Conservation (phyloP, 2,113 vertebrate genomes). For the Nettapus auritus region DNA sequence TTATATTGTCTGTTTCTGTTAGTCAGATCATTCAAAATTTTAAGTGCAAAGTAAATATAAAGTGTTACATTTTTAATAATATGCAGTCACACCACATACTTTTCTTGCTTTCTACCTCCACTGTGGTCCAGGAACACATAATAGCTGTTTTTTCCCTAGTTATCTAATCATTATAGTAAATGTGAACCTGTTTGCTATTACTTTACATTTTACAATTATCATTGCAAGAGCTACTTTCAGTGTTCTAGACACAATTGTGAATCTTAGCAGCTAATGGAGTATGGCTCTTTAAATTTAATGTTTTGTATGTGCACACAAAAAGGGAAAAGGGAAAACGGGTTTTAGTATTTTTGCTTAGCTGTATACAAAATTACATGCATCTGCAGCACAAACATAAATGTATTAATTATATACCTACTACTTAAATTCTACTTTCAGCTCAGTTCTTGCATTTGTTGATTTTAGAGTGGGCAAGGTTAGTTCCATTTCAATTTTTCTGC, state of each 20-base stretch:
- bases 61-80: slow-evolving; percentile 71
- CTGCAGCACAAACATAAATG: slow-evolving; percentile 48
- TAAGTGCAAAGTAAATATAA: slow-evolving; percentile 76
- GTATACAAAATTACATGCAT: slow-evolving; percentile 51
- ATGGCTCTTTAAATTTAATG: slow-evolving; percentile 64
- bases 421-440: neutral
- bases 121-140: slow-evolving; percentile 73
- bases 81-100: slow-evolving; percentile 41
- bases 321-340: slow-evolving; percentile 46
- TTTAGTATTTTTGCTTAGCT: slow-evolving; percentile 62
- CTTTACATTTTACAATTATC: slow-evolving; percentile 75
- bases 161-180: slow-evolving; percentile 77
- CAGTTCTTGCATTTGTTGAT: neutral
- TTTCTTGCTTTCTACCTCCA: slow-evolving; percentile 68
- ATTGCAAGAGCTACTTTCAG: slow-evolving; percentile 65
- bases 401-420: slow-evolving; percentile 14
- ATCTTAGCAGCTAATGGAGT: slow-evolving; percentile 65
- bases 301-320: slow-evolving; percentile 46
- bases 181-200: slow-evolving; percentile 67
- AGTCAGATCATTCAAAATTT: slow-evolving; percentile 73
- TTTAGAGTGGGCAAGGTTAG: slow-evolving; percentile 11
- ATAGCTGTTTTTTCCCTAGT: slow-evolving; percentile 75
- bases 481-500: neutral
- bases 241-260: slow-evolving; percentile 66
- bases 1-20: slow-evolving; percentile 73